Evolutionary conservation across 1,140 invertebrate species (phyloP).

Genomic region (Orussus abietinus): DNA sequence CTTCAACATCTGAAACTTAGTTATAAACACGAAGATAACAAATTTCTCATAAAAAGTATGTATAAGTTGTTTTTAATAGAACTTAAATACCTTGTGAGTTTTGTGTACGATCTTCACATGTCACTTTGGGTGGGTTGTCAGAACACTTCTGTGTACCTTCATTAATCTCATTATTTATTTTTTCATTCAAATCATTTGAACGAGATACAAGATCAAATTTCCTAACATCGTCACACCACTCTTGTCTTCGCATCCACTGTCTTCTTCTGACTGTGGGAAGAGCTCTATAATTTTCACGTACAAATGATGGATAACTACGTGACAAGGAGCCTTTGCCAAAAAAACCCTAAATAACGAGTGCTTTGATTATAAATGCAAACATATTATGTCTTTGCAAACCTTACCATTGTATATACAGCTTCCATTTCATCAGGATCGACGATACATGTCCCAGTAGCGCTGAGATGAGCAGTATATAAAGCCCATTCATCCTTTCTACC

Average conservation of each 20-base stretch:
- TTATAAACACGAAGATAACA: too few relatives aligned
- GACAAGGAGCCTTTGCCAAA: constrained; percentile 71
- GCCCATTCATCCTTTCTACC: constrained; percentile 49
- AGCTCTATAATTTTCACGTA: constrained; percentile 38
- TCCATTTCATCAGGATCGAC: constrained; percentile 58
- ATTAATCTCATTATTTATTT: too few relatives aligned
- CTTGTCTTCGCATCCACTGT: constrained; percentile 56
- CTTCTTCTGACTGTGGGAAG: constrained; percentile 54
- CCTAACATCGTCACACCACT: constrained; percentile 56
- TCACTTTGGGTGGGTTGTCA: too few relatives aligned
- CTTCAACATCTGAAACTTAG: too few relatives aligned
- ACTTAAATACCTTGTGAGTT: too few relatives aligned
- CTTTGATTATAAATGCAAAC: constrained; percentile 2
- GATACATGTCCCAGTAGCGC: constrained; percentile 63
- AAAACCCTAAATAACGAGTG: constrained; percentile 53
- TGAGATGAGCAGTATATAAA: constrained; percentile 60
- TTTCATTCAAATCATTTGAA: too few relatives aligned
- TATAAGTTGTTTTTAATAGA: too few relatives aligned
- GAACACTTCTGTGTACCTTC: too few relatives aligned
- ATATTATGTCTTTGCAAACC: neutral
- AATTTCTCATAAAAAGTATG: too few relatives aligned
- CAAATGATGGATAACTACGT: constrained; percentile 56
- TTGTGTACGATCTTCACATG: too few relatives aligned
- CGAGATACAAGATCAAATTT: too few relatives aligned
- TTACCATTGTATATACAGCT: constrained; percentile 61